Evolutionary conservation across 2,888 invertebrate species (phyloP), one percentile per base, ranked within the genome.

Genomic region (Rhagophthalmus giganteus): DNA sequence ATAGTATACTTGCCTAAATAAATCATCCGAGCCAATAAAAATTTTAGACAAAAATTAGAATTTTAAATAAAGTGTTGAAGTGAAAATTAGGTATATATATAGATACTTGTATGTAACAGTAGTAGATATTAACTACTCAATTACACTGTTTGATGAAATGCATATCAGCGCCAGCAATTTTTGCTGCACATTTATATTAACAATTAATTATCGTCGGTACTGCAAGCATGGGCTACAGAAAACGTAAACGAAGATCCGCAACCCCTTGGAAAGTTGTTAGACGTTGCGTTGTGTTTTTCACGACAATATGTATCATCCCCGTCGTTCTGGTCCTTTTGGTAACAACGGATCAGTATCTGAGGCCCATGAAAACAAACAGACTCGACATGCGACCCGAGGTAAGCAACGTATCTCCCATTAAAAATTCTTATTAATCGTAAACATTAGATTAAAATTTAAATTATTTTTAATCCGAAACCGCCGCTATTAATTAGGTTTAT

Each of bases 301-400:
- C 80, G 9, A 81, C 82, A 1, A 79, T 82, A 1, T 82, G 82
- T 42, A 79, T 82, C 56, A 75, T 82, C 12, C 78, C 82, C 5
- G 81, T 82, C 1, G 76, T 82, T 68, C 76, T 82, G 50, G 81
- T 83, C 7, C 72, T 83, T 33, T 73, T 83, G 55, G 81, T 83
- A 72, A 80, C 82, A 9, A 81, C 81, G 2, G 83, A 82, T 59
- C 80, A 80, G 64, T 82, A 82, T 66, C 79, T 82, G 74, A 78
- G 81, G 68, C 78, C 82, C n/a, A 74, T 77, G 5, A 77, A 78
- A 61, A 77, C 73, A 64, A 74, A 78, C 27, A 77, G 78, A 59
- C 66, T 78, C 34, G 76, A 77, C 34, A 76, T 79, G 62, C 78
- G 79, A 30, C 54, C 66, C 63, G 80, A 81, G 77, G 81, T 81